Conservation (phyloP, 92 coral and sea anemone genomes). For the Porites rus region DNA sequence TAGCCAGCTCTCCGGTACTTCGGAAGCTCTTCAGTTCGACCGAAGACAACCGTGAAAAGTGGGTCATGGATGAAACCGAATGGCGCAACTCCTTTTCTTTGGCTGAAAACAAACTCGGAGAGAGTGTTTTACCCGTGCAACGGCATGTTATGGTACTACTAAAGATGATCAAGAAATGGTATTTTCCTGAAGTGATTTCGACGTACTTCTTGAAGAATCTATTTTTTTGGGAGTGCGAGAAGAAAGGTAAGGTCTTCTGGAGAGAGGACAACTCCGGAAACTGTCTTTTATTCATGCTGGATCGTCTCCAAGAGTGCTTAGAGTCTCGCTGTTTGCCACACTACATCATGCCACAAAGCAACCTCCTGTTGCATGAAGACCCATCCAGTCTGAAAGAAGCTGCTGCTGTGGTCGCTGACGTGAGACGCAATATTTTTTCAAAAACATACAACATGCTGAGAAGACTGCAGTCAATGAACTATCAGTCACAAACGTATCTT, state of each 20-base stretch:
- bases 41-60: not conserved
- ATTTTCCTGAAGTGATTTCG: conserved; percentile 72
- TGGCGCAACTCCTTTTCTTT: conserved; percentile 83
- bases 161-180: conserved; percentile 74
- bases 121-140: conserved; percentile 81
- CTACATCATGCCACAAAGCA: conserved; percentile 77
- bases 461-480: conserved; percentile 57
- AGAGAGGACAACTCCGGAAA: conserved; percentile 73
- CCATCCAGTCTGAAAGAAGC: conserved; percentile 66
- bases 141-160: conserved; percentile 76
- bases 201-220: conserved; percentile 77
- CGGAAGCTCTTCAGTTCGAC: too few relatives aligned
- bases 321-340: conserved; percentile 67
- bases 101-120: conserved; percentile 87
- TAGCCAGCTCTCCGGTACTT: too few relatives aligned
- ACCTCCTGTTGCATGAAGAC: conserved; percentile 72
- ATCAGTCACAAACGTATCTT: conserved; percentile 33
- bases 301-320: conserved; percentile 76
- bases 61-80: conserved; percentile 74
- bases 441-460: conserved; percentile 53
- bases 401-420: conserved; percentile 57
- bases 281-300: conserved; percentile 74
- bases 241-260: conserved; percentile 65
- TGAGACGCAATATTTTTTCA: conserved; percentile 56
- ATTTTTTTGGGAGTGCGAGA: conserved; percentile 84